A percentile compares a stretch with the other conserved stretches of the same genome.
These are phyloP conservation scores for Dasyornis broadbenti DNA, from an alignment of 2,113 vertebrate species.

Conservation along the genomic window DNA sequence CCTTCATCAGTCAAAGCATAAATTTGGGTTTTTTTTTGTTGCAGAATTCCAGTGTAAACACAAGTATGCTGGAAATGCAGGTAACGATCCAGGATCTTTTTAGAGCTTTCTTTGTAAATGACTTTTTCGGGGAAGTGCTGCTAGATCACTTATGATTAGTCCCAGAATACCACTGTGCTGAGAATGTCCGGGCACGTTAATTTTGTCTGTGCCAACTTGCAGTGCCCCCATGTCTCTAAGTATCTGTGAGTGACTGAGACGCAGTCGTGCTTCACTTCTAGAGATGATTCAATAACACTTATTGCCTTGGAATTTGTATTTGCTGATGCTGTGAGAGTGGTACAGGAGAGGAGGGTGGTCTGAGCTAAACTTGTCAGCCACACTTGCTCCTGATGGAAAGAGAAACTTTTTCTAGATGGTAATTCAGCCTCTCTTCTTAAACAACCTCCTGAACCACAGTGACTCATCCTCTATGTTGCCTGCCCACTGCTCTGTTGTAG, in stretches of 20 bases:
- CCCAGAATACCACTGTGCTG: neutral
- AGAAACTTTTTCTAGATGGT: neutral
- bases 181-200: neutral
- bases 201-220: neutral
- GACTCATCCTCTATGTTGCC: neutral
- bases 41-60: neutral
- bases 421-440: neutral
- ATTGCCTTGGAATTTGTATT: neutral
- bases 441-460: neutral
- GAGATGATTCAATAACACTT: neutral
- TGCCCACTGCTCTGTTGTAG: neutral
- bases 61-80: neutral
- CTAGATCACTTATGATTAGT: neutral
- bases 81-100: neutral
- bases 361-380: neutral
- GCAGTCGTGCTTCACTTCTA: neutral
- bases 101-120: neutral
- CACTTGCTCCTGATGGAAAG: neutral
- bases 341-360: neutral
- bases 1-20: neutral
- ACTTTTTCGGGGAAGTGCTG: neutral
- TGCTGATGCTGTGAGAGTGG: neutral
- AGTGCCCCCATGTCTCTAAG: accelerated
- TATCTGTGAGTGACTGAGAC: neutral
- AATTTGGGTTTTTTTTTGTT: neutral